A percentile compares a stretch with the other conserved stretches of the same genome.
Evolutionary conservation across 2,113 vertebrate genomes (phyloP).

Genomic region (Leptobrachium leishanense): DNA sequence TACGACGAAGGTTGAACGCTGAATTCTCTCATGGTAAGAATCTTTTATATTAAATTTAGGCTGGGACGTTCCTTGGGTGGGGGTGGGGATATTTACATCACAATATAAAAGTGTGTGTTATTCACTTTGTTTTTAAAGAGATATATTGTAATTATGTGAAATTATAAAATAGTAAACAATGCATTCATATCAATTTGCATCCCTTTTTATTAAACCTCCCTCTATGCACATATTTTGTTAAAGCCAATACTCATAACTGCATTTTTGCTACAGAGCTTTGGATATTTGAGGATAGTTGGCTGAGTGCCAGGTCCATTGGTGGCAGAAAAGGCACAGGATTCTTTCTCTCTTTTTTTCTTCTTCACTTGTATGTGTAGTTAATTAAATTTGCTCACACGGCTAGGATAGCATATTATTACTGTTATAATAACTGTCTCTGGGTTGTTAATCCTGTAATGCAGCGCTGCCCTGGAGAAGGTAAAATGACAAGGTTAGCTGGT

Average conservation of each 20-base stretch:
- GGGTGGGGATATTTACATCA: no score
- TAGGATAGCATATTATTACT: conserved; percentile 56
- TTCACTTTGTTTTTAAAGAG: no score
- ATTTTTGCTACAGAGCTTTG: conserved; percentile 19
- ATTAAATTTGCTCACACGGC: conserved; percentile 60
- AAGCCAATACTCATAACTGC: conserved; percentile 1
- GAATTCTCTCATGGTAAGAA: no score
- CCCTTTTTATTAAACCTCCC: background rate
- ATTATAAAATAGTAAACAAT: no score
- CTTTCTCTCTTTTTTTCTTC: conserved; percentile 10
- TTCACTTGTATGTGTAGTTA: conserved; percentile 51
- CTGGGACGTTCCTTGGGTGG: no score
- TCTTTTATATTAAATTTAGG: no score
- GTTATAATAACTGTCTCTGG: conserved; percentile 57
- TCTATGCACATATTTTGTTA: background rate
- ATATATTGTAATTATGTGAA: no score
- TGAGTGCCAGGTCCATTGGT: conserved; percentile 45
- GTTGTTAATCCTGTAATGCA: conserved; percentile 52
- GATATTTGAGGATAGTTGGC: conserved; percentile 28
- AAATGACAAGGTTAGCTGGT: conserved; percentile 54
- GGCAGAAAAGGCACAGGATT: conserved; percentile 34
- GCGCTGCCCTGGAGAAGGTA: conserved; percentile 50
- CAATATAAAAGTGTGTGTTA: no score
- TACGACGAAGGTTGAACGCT: no score
- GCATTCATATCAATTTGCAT: no score